Evolutionary conservation across 2,113 vertebrate species (phyloP).

Genomic region (Misgurnus anguillicaudatus): DNA sequence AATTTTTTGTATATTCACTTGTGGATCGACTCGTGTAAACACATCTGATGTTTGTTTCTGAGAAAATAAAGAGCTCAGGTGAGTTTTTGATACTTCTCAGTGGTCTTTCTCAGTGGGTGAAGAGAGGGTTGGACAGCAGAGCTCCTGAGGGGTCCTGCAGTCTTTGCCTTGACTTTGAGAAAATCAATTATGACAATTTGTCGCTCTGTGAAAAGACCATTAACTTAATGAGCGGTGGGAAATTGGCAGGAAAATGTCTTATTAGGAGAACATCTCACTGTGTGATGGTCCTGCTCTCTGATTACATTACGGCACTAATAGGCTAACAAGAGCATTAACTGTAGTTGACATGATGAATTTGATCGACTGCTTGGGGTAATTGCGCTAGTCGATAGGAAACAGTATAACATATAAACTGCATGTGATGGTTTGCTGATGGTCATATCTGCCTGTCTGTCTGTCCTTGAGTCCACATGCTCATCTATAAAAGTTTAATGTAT

Average conservation of each 20-base stretch:
- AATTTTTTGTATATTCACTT: not conserved
- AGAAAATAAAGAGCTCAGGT: not conserved
- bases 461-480: not conserved
- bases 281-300: conserved; percentile 44
- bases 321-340: conserved; percentile 37
- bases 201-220: conserved; percentile 50
- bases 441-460: not conserved
- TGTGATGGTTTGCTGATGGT: too few species aligned
- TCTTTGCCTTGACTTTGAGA: conserved; percentile 53
- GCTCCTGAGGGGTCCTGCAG: conserved; percentile 9
- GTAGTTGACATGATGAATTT: conserved; percentile 37
- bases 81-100: conserved; percentile 8
- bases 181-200: conserved; percentile 53
- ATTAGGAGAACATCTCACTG: conserved; percentile 52
- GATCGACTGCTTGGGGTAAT: conserved; percentile 26
- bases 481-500: not conserved
- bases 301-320: conserved; percentile 51
- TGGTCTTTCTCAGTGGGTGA: not conserved
- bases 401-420: too few species aligned
- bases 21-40: not conserved
- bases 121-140: conserved; percentile 7
- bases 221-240: conserved; percentile 49
- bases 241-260: conserved; percentile 51
- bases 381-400: not conserved
- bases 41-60: not conserved